Percentiles rank a stretch among this genome's conserved stretches.
These are phyloP conservation scores for Centrocercus urophasianus DNA, from an alignment of 2,113 vertebrate genomes.

Conservation along the genomic window DNA sequence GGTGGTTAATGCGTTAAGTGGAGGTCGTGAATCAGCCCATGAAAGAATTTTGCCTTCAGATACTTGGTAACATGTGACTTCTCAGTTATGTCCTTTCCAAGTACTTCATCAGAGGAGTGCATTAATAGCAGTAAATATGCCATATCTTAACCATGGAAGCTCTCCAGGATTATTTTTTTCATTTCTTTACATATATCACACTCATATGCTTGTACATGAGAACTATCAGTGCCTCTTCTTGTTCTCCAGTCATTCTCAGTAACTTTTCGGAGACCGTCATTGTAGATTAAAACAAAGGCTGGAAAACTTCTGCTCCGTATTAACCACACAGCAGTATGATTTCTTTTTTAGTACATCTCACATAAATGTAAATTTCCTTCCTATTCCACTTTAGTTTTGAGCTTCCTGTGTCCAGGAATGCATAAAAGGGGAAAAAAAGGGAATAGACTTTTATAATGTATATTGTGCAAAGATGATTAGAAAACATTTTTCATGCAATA, in stretches of 20 bases:
- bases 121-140: constrained; percentile 9
- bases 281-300: not conserved
- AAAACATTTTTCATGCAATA: not conserved
- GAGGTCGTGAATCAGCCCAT: not conserved
- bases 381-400: not conserved
- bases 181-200: not conserved
- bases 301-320: not conserved
- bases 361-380: not conserved
- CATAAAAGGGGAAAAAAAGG: not conserved
- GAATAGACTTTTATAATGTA: not conserved
- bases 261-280: not conserved
- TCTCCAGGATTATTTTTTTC: not conserved
- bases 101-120: not conserved
- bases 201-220: not conserved
- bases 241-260: not conserved
- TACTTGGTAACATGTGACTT: not conserved
- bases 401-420: not conserved
- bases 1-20: not conserved
- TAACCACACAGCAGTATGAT: not conserved
- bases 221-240: not conserved
- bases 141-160: not conserved
- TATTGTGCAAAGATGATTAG: not conserved
- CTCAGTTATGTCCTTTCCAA: not conserved
- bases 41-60: not conserved
- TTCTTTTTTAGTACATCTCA: not conserved